Base-by-base conservation (phyloP, 1,140 invertebrate species). In the Eulimnadia texana region DNA sequence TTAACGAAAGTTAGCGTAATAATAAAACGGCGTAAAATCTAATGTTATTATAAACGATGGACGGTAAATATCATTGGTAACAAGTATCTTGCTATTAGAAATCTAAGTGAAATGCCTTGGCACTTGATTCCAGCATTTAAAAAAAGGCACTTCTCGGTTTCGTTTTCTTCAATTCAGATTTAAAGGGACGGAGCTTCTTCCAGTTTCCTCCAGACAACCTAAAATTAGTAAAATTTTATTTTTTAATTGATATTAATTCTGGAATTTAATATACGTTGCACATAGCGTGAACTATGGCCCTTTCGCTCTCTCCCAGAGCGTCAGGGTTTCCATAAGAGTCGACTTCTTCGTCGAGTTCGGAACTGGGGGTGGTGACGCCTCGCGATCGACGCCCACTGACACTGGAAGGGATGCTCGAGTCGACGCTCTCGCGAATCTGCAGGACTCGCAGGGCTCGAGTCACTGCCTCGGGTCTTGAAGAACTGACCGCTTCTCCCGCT, bases 231-330 rank as follows among this genome's bases (percentile, higher is more conserved):
- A 29, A 16, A 28, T 25, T 33, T 23, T 20, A 3, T 16, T 55
- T 24, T 53, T 27, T 55, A 52, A 28, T 24, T 20, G 49, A 56
- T 51, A 55, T 50, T 65, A 27, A 62, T 25, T 63, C 19, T 25
- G 24, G 3, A 51, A 47, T n/a, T 62, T 11, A 24, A 76, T 82
- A 78, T 77, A 95, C 92, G 77, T 95, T 95, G 75, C 92, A 96
- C 91, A 97, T 95, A 76, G 95, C 91, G 66, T 90, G 79, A 24
- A 96, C 87, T 57, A 97, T 79, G 11, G 92, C 92, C 71, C 93
- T 93, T 72, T 95, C 91, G 6, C 87, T 85, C 65, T 93, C 86
- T 68, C 90, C 90, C 71, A 93, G 82, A 16, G 56, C 25, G 65
- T 76, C 75, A n/a, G 68, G 58, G 42, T 67, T 63, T 3, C 59